Base-by-base conservation (phyloP, 2,797 vertebrate species). In the Cheirogaleus major region DNA sequence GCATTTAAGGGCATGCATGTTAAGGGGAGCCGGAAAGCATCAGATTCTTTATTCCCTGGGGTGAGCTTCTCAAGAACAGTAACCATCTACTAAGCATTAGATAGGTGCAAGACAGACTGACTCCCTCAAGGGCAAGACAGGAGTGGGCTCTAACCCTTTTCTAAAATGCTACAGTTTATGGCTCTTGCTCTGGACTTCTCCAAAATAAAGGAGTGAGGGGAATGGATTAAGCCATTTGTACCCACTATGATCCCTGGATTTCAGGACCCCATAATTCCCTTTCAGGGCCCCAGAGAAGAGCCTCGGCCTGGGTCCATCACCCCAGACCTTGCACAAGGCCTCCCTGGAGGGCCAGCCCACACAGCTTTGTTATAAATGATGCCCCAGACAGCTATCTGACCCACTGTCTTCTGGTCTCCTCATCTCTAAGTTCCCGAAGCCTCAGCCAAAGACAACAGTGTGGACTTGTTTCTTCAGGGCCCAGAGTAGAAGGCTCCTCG, bases 391-490 rank as follows among this genome's bases (percentile, higher is more conserved):
- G 92, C 81, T 92, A 97, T 93, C 92, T 94, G 83, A 95, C 93
- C 85, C 82, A 61, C 61, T 50, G 69, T 82, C 81, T 97, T 84
- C 76, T 87, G 65, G 90, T 96, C 95, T 89, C 91, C 63, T 93
- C 98, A 97, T 96, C 96, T 96, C 94, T 10, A 86, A 85, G 93
- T 93, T 96, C n/a, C 92, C 52, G 57, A 96, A 95, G 83, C 7
- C 72, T 87, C 91, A 79, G 97, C 97, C 97, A 98, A 97, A 97
- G 79, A 6, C 95, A 98, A 81, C 92, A 97, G 23, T 90, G 67
- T 70, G 80, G 45, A 84, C 84, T 96, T 76, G n/a, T 96, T 97
- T 96, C 89, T 97, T 30, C 9, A 12, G 61, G 80, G 82, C 76
- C 87, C 38, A 88, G 88, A 95, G 84, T 93, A 32, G 86, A 97